Conservation (phyloP, 2,888 invertebrate species). For the Hyles lineata region DNA sequence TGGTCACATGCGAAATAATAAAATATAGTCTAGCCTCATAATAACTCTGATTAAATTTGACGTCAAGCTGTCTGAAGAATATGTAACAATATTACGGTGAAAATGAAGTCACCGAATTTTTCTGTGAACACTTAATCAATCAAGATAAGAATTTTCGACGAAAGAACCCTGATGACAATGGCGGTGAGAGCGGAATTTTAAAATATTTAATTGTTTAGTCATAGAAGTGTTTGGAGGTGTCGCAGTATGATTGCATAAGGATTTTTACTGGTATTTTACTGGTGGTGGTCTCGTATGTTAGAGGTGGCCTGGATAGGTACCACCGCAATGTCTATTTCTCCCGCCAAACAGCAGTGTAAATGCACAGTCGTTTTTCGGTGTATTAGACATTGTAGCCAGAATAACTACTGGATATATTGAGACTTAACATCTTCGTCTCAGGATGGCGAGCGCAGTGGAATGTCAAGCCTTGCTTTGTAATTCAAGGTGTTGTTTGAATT, state of each 20-base stretch:
- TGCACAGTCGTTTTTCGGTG: too few relatives aligned
- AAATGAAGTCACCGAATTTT: constrained; percentile 35
- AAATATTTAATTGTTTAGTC: constrained; percentile 33
- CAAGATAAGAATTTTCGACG: constrained; percentile 48
- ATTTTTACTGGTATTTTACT: too few relatives aligned
- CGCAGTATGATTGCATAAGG: neutral
- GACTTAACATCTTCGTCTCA: too few relatives aligned
- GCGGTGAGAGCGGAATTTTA: constrained; percentile 28
- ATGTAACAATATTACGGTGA: neutral
- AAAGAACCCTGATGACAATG: constrained; percentile 33
- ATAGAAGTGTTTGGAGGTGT: constrained; percentile 11
- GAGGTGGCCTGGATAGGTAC: too few relatives aligned
- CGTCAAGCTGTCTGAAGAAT: constrained; percentile 55
- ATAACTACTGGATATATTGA: too few relatives aligned
- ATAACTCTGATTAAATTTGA: constrained; percentile 38
- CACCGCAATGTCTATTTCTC: too few relatives aligned
- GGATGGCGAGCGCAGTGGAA: too few relatives aligned
- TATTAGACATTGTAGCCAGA: too few relatives aligned
- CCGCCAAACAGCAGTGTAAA: too few relatives aligned
- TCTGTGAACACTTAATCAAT: constrained; percentile 49
- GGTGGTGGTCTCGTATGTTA: too few relatives aligned
- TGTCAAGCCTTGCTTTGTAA: too few relatives aligned
- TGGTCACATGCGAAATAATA: neutral
- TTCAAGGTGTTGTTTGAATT: too few relatives aligned
- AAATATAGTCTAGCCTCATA: neutral